Evolutionary conservation across 2,888 invertebrate genomes (phyloP).

Genomic region (Punctoribates punctum): DNA sequence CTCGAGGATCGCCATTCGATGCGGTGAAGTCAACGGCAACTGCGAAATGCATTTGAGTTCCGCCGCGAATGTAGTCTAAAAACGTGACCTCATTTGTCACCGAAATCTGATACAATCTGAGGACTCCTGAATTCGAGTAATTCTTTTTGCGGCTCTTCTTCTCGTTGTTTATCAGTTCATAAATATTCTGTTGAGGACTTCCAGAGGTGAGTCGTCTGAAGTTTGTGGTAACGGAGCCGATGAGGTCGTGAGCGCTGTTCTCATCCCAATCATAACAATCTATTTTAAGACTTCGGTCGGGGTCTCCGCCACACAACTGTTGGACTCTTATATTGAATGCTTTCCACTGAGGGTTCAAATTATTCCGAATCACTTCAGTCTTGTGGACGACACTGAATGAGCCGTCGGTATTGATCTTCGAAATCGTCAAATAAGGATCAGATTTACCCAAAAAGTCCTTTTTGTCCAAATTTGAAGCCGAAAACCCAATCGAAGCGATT

Average conservation of each 20-base stretch:
- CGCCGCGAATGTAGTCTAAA: conserved; percentile 60
- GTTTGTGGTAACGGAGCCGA: conserved; percentile 56
- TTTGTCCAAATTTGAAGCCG: conserved; percentile 55
- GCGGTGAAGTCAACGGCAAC: conserved; percentile 58
- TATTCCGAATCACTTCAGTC: conserved; percentile 59
- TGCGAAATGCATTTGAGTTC: conserved; percentile 57
- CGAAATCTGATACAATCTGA: not conserved
- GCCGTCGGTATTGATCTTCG: conserved; percentile 55
- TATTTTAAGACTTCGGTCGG: conserved; percentile 58
- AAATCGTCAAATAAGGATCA: conserved; percentile 26
- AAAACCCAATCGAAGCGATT: conserved; percentile 51
- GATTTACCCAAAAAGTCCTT: conserved; percentile 30
- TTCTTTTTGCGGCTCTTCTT: conserved; percentile 15
- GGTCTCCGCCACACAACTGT: conserved; percentile 58
- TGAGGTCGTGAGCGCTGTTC: conserved; percentile 56
- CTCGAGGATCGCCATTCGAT: conserved; percentile 55
- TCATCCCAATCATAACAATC: conserved; percentile 57
- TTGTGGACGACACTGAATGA: conserved; percentile 58
- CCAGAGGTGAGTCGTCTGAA: conserved; percentile 55
- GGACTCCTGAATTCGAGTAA: conserved; percentile 12
- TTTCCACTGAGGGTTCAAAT: conserved; percentile 60
- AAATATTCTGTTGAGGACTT: conserved; percentile 50
- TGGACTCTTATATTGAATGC: conserved; percentile 56
- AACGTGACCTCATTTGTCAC: conserved; percentile 55
- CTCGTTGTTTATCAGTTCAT: conserved; percentile 47